Evolutionary conservation across 23 tunicate genomes (phyloP), one percentile per base, ranked within the genome.

Genomic region (Ascidia mentula): DNA sequence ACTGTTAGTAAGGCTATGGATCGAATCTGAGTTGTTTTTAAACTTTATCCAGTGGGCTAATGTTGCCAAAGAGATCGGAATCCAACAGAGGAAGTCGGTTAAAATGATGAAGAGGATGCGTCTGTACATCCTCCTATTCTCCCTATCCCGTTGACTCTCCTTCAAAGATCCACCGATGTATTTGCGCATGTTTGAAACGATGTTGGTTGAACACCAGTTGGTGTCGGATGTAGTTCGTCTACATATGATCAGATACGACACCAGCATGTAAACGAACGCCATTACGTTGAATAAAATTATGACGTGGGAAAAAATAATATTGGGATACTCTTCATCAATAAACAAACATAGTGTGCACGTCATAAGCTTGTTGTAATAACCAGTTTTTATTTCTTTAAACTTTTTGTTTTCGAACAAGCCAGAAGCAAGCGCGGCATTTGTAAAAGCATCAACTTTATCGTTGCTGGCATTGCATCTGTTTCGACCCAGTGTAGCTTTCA

Each of bases 31-130:
- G n/a, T n/a, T n/a, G n/a, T n/a, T n/a, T n/a, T n/a, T n/a, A n/a
- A n/a, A n/a, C n/a, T n/a, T n/a, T n/a, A n/a, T n/a, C n/a, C n/a
- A n/a, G n/a, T n/a, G n/a, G n/a, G n/a, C n/a, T n/a, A n/a, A n/a
- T n/a, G n/a, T n/a, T n/a, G n/a, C n/a, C 61, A 65, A 17, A 34
- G 77, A 80, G n/a, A 80, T 18, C 33, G 84, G 84, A 65, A 80
- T 37, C 84, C 84, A 80, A 32, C 75, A 80, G 6, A 80, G 26
- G 31, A 80, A 80, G 46, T 80, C 84, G 53, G 84, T 80, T 26
- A 32, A 32, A 3, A 80, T 65, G 38, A 80, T 69, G 32, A 80
- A 30, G 31, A 80, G 13, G 5, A 80, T 80, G 61, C 84, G 65
- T 32, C 75, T 31, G 12, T 80, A 77, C 75, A 80, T 61, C 15